phyloP scores from a whole-genome alignment of 2,888 invertebrate genomes.

The Julus scanicus region DNA sequence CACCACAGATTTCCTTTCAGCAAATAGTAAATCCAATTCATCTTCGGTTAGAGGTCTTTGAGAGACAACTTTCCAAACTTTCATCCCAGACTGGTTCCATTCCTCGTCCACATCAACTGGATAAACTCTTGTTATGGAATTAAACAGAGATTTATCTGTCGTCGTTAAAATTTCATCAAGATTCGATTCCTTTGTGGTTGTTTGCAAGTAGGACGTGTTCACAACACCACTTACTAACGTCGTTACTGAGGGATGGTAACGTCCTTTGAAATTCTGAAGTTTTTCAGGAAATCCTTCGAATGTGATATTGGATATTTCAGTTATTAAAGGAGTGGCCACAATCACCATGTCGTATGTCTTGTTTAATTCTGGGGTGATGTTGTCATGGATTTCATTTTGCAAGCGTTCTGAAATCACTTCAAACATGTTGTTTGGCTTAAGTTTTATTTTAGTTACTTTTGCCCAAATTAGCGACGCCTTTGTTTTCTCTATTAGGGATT shows the following conservation, averaged over 20 bases:
- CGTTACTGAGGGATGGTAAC: conserved; percentile 64
- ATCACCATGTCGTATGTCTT: conserved; percentile 65
- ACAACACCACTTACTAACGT: conserved; percentile 65
- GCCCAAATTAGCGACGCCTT: conserved; percentile 62
- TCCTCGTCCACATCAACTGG: conserved; percentile 54
- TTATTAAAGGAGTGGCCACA: conserved; percentile 64
- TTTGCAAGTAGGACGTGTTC: conserved; percentile 61
- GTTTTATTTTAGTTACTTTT: conserved; percentile 60
- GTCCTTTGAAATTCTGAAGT: conserved; percentile 58
- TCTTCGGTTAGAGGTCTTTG: conserved; percentile 66
- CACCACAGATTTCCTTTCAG: conserved; percentile 63
- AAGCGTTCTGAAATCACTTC: conserved; percentile 1
- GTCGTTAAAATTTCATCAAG: conserved; percentile 62
- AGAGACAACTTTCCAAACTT: conserved; percentile 73
- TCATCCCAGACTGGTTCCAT: conserved; percentile 60
- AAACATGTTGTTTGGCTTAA: conserved; percentile 61
- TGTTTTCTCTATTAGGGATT: conserved; percentile 62
- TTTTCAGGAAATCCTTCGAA: conserved; percentile 63
- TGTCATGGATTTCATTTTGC: background rate
- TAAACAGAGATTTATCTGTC: conserved; percentile 62
- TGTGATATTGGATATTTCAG: conserved; percentile 61
- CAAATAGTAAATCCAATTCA: conserved; percentile 69
- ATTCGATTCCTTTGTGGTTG: conserved; percentile 51
- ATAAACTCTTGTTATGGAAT: conserved; percentile 60
- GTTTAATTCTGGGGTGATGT: background rate